Conservation (phyloP, 2,888 invertebrate genomes). For the Noctua fimbriata region DNA sequence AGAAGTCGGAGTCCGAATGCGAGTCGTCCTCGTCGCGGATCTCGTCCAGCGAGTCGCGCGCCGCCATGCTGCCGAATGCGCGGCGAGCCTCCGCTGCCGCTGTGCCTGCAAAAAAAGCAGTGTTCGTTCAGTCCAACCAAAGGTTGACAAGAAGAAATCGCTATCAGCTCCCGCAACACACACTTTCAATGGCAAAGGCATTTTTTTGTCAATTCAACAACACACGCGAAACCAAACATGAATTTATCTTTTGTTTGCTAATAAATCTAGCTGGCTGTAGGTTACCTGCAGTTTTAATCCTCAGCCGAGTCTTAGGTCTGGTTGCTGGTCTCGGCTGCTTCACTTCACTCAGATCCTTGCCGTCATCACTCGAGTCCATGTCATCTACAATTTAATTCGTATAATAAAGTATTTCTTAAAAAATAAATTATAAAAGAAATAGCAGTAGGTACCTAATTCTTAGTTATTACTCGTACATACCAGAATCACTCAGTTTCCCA, state of each 20-base stretch:
- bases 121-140: background rate
- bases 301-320: conserved; percentile 87
- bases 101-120: conserved; percentile 50
- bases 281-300: conserved; percentile 91
- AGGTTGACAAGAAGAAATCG: background rate
- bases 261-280: background rate
- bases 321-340: conserved; percentile 83
- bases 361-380: conserved; percentile 82
- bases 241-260: background rate
- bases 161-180: background rate
- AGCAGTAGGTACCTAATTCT: no score
- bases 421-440: no score
- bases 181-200: background rate
- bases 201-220: background rate
- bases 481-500: conserved; percentile 87
- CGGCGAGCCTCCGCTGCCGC: conserved; percentile 79
- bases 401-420: no score
- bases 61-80: conserved; percentile 90
- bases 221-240: background rate
- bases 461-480: conserved; percentile 65
- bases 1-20: conserved; percentile 81
- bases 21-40: conserved; percentile 90
- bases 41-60: conserved; percentile 89
- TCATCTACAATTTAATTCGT: conserved; percentile 74
- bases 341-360: conserved; percentile 76